phyloP scores from a whole-genome alignment of 2,113 vertebrate species.

The Cyphomyrus discorhynchus region DNA sequence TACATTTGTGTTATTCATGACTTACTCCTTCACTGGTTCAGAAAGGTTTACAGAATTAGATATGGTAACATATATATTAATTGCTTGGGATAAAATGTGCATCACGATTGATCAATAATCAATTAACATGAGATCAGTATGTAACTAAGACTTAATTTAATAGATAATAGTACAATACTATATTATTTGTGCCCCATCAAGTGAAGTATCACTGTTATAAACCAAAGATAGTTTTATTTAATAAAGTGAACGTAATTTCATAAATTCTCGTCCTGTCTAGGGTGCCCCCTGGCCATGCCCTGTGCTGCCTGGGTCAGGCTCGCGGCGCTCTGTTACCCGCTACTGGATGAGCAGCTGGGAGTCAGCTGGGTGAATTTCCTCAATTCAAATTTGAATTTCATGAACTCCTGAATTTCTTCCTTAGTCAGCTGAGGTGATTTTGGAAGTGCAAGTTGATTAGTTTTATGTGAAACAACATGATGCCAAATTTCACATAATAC shows the following conservation, averaged over 20 bases:
- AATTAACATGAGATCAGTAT: too few relatives aligned
- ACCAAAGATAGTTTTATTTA: not conserved
- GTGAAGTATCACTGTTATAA: not conserved
- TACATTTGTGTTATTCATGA: too few relatives aligned
- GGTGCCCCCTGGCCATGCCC: not conserved
- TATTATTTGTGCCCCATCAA: too few relatives aligned
- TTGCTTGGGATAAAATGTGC: too few relatives aligned
- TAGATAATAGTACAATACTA: too few relatives aligned
- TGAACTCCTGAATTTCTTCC: not conserved
- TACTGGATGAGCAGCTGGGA: not conserved
- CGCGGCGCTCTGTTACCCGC: not conserved
- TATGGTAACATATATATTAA: too few relatives aligned
- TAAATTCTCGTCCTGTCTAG: not conserved
- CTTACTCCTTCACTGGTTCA: too few relatives aligned
- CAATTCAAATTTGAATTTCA: not conserved
- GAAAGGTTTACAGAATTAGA: too few relatives aligned
- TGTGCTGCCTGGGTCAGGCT: not conserved
- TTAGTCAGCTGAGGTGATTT: not conserved
- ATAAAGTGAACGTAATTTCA: not conserved
- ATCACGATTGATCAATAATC: too few relatives aligned
- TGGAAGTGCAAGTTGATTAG: not conserved
- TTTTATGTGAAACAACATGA: not conserved
- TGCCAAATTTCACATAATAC: not conserved
- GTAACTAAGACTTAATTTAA: too few relatives aligned
- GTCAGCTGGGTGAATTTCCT: not conserved